phyloP scores from a whole-genome alignment of 2,888 invertebrate genomes.

The Acleris cristana region DNA sequence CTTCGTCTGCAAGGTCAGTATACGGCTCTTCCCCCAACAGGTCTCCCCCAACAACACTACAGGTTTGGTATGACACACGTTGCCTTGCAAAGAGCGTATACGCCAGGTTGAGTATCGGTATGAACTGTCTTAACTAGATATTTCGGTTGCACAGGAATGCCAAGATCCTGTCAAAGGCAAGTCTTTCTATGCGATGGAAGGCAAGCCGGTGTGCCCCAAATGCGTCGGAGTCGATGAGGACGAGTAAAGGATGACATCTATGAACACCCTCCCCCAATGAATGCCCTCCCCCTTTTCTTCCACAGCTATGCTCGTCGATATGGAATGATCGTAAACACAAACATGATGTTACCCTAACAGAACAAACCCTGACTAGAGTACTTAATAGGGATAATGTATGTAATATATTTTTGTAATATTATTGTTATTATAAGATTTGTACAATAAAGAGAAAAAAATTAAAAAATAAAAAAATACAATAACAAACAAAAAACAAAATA shows the following conservation, averaged over 20 bases:
- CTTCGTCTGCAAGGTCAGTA: slow-evolving; percentile 98
- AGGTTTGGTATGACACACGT: slow-evolving; percentile 40
- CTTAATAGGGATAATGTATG: slow-evolving; percentile 66
- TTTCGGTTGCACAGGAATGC: slow-evolving; percentile 91
- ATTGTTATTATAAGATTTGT: slow-evolving; percentile 80
- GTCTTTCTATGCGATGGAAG: slow-evolving; percentile 98
- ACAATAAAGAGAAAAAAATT: slow-evolving; percentile 82
- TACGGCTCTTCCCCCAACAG: slow-evolving; percentile 37
- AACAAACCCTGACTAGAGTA: slow-evolving; percentile 61
- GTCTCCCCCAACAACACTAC: slow-evolving; percentile 14
- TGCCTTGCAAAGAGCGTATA: slow-evolving; percentile 43
- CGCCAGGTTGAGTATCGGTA: slow-evolving; percentile 70
- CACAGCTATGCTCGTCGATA: slow-evolving; percentile 78
- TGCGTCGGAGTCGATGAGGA: slow-evolving; percentile 97
- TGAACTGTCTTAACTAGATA: slow-evolving; percentile 46
- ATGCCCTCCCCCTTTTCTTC: slow-evolving; percentile 77
- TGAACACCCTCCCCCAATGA: slow-evolving; percentile 54
- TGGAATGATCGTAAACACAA: slow-evolving; percentile 53
- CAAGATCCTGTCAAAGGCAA: slow-evolving; percentile 96
- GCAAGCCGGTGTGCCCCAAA: slow-evolving; percentile 96
- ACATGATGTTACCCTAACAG: slow-evolving; percentile 58
- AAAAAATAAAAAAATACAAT: slow-evolving; percentile 60
- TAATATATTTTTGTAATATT: slow-evolving; percentile 81
- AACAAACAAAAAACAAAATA: slow-evolving; percentile 54
- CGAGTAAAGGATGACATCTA: slow-evolving; percentile 78